phyloP scores from a whole-genome alignment of 2,113 vertebrate genomes.

The Hemichromis elongatus region DNA sequence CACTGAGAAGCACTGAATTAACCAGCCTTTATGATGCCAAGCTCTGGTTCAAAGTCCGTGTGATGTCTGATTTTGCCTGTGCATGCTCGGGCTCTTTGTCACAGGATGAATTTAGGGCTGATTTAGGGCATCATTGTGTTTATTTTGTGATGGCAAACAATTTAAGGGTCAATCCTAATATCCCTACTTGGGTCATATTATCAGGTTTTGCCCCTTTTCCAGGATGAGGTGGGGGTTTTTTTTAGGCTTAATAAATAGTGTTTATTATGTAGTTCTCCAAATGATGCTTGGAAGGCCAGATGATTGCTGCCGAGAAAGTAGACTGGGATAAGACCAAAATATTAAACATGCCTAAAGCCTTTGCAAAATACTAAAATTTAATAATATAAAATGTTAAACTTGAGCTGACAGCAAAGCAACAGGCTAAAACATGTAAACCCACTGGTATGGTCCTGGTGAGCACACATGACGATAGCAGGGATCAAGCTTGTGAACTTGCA shows the following conservation, averaged over 20 bases:
- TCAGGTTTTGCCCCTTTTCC: accelerated
- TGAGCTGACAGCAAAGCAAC: neutral
- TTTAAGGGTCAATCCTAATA: neutral
- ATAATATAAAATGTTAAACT: neutral
- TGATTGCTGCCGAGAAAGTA: neutral
- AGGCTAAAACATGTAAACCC: neutral
- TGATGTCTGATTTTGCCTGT: too few species aligned
- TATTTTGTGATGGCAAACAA: neutral
- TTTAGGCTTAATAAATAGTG: neutral
- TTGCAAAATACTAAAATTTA: neutral
- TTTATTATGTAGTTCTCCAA: neutral
- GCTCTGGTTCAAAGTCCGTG: neutral
- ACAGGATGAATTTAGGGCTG: neutral
- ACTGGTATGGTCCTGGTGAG: neutral
- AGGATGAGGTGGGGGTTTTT: accelerated
- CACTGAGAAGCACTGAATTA: neutral
- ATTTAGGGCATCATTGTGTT: neutral
- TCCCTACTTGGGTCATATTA: neutral
- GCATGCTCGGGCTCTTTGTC: neutral
- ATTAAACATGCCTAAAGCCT: neutral
- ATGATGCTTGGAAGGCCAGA: neutral
- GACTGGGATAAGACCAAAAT: neutral
- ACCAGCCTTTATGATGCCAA: neutral
- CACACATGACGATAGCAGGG: neutral
- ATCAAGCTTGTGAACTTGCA: neutral